Conservation (phyloP, 1,140 invertebrate species). For the Ptiloglossa arizonensis region DNA sequence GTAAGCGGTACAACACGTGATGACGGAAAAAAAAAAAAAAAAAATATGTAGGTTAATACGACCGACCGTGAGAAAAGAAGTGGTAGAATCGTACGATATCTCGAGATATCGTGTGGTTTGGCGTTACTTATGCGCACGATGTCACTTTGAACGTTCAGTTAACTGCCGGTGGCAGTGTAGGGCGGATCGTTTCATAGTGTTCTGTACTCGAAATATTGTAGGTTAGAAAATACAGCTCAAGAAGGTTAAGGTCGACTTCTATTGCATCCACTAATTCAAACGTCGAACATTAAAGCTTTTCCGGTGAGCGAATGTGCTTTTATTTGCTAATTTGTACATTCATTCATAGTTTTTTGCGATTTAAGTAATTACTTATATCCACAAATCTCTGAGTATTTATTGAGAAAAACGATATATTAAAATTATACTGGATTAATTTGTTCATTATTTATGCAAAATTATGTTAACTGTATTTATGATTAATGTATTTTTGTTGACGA, state of each 20-base stretch:
- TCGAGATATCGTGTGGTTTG: conserved; percentile 64
- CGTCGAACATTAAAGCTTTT: not conserved
- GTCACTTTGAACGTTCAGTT: conserved; percentile 69
- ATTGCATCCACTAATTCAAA: no score
- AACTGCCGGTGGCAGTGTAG: conserved; percentile 39
- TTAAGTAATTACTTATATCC: not conserved
- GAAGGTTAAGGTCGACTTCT: not conserved
- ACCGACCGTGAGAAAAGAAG: conserved; percentile 31
- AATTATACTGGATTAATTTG: not conserved
- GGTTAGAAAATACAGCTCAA: conserved; percentile 25
- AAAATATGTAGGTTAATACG: conserved; percentile 21
- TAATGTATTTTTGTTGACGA: not conserved
- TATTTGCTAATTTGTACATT: not conserved
- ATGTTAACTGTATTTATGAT: no score
- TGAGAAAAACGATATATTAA: no score
- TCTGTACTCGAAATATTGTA: not conserved
- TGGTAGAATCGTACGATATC: conserved; percentile 71
- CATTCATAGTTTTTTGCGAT: not conserved
- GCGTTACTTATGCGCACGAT: conserved; percentile 59
- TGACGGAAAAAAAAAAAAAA: conserved; percentile 15
- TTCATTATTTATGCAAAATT: not conserved
- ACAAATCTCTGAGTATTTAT: not conserved
- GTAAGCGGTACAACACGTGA: not conserved
- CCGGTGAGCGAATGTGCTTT: not conserved
- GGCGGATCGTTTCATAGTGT: not conserved